These are phyloP conservation scores for Tragelaphus scriptus DNA, from an alignment of 2,113 vertebrate species.

Conservation along the genomic window DNA sequence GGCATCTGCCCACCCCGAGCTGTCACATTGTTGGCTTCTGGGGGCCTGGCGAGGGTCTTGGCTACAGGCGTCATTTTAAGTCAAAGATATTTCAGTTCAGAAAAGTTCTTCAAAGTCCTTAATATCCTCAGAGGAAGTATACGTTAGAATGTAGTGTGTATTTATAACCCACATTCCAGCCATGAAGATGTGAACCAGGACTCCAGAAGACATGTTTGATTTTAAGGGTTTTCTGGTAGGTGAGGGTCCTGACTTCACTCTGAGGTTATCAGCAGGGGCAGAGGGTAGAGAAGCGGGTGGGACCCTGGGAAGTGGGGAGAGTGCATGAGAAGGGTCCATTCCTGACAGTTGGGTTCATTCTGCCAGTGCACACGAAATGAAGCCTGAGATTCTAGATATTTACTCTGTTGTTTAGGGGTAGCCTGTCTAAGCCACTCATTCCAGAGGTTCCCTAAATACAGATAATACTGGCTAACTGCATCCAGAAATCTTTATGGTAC, in stretches of 20 bases:
- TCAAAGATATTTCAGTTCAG: background rate
- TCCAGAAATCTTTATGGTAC: background rate
- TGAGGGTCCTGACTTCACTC: background rate
- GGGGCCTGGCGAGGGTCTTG: slow-evolving; percentile 42
- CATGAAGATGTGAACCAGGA: background rate
- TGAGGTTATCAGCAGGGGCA: background rate
- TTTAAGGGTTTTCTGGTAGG: background rate
- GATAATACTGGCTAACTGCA: background rate
- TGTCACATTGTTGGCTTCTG: slow-evolving; percentile 45
- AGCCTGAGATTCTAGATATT: background rate
- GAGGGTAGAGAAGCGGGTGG: background rate
- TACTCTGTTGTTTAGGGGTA: background rate
- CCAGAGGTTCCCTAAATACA: background rate
- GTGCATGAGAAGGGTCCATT: background rate
- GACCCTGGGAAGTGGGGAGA: background rate
- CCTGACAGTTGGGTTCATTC: background rate
- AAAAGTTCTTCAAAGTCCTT: background rate
- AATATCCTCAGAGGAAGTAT: background rate
- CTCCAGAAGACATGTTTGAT: background rate
- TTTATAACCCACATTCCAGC: background rate
- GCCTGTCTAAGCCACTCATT: background rate
- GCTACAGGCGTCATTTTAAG: slow-evolving; percentile 55
- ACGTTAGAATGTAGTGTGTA: background rate
- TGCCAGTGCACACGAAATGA: background rate
- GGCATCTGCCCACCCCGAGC: background rate